phyloP scores from a whole-genome alignment of 2,113 vertebrate species.

The Sarotherodon lohbergeri region DNA sequence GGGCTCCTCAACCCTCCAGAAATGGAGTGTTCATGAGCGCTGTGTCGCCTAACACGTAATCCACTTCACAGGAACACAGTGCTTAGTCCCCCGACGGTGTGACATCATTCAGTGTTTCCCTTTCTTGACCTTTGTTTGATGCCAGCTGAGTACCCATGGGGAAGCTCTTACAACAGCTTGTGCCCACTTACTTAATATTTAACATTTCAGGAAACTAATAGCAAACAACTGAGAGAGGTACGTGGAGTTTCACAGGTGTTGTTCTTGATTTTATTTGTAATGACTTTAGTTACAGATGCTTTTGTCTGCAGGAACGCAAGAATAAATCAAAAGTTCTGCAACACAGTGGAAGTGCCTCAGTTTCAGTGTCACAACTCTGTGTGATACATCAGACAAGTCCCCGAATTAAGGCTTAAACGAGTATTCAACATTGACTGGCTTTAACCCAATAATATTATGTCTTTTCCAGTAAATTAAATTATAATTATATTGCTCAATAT shows the following conservation, averaged over 20 bases:
- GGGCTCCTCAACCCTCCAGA: neutral
- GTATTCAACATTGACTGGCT: neutral
- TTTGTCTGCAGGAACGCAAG: neutral
- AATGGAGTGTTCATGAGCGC: slow-evolving; percentile 35
- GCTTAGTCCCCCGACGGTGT: slow-evolving; percentile 18
- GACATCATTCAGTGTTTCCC: slow-evolving; percentile 52
- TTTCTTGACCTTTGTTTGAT: slow-evolving; percentile 42
- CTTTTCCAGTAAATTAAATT: neutral
- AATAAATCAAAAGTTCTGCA: neutral
- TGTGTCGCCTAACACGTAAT: slow-evolving; percentile 47
- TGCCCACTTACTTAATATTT: neutral
- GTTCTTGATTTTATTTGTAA: neutral
- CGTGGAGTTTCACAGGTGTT: neutral
- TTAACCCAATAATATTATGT: neutral
- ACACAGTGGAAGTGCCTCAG: neutral
- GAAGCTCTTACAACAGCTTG: neutral
- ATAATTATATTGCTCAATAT: neutral
- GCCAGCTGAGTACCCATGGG: slow-evolving; percentile 17
- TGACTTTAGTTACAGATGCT: neutral
- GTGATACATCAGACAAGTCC: neutral
- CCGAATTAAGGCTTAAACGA: neutral
- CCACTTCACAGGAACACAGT: slow-evolving; percentile 41
- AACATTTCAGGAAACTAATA: neutral
- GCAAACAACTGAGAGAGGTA: neutral
- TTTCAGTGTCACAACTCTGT: neutral